Conservation (phyloP, 2,888 invertebrate genomes). For the Acanthacorydalis orientalis region DNA sequence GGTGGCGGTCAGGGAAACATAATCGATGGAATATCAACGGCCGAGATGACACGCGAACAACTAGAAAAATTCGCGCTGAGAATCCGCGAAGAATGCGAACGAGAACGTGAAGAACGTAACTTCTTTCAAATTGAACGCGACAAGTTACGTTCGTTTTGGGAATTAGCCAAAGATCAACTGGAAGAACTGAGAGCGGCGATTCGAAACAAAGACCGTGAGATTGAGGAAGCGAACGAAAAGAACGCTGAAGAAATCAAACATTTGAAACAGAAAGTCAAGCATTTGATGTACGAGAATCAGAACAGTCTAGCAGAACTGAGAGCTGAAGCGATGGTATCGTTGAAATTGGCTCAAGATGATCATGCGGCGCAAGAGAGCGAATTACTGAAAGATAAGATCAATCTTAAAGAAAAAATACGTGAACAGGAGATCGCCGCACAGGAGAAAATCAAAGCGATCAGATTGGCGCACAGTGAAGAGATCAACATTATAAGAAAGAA, state of each 20-base stretch:
- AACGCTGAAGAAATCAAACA: conserved; percentile 78
- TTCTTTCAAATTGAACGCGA: conserved; percentile 91
- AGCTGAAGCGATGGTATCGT: conserved; percentile 65
- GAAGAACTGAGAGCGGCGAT: conserved; percentile 64
- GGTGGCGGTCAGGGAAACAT: conserved; percentile 15
- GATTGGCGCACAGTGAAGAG: conserved; percentile 36
- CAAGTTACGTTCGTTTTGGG: conserved; percentile 89
- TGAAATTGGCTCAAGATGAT: conserved; percentile 73
- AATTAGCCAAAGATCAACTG: conserved; percentile 77
- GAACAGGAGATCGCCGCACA: conserved; percentile 54
- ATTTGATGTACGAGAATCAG: conserved; percentile 82
- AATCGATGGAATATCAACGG: conserved; percentile 83
- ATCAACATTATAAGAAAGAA: conserved; percentile 38
- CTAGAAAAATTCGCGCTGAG: conserved; percentile 74
- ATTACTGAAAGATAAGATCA: conserved; percentile 55
- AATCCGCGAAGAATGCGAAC: conserved; percentile 79
- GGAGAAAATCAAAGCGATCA: conserved; percentile 53
- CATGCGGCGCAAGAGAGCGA: conserved; percentile 60
- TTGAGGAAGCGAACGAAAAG: conserved; percentile 73
- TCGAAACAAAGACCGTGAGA: conserved; percentile 66
- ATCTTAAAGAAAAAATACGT: conserved; percentile 44
- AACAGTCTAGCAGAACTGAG: conserved; percentile 68
- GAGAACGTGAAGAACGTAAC: conserved; percentile 88
- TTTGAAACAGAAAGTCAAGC: conserved; percentile 85
- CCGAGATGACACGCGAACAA: conserved; percentile 85